Percentiles rank a stretch among this genome's conserved stretches.
phyloP scores from a whole-genome alignment of 92 coral and sea anemone species.

The Pocillopora meandrina region DNA sequence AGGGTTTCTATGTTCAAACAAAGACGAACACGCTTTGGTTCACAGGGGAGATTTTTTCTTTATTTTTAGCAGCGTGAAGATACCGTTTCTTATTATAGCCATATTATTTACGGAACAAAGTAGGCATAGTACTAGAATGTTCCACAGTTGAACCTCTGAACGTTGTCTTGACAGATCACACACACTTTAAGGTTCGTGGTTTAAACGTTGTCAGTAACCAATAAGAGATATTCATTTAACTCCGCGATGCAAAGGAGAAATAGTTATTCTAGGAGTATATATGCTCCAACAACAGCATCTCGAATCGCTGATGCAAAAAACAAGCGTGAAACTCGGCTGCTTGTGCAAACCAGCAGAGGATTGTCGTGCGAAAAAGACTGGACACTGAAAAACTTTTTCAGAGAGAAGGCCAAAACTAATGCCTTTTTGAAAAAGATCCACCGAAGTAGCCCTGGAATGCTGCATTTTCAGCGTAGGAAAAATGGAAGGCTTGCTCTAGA shows the following conservation, averaged over 20 bases:
- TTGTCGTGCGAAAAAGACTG: conserved; percentile 2
- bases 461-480: background rate
- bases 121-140: no score
- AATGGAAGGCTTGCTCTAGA: background rate
- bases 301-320: conserved; percentile 33
- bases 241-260: conserved; percentile 10
- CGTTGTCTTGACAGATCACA: background rate
- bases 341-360: conserved; percentile 2
- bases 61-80: no score
- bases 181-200: background rate
- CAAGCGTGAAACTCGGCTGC: conserved; percentile 42
- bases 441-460: background rate
- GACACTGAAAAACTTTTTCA: conserved; percentile 6
- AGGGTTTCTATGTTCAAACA: no score
- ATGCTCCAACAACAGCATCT: conserved; percentile 7
- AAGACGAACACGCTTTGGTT: no score
- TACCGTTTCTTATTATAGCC: no score
- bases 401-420: conserved; percentile 21
- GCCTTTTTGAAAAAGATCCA: conserved; percentile 2
- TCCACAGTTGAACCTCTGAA: background rate
- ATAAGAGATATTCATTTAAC: background rate
- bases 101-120: no score
- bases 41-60: no score
- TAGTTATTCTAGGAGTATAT: background rate
- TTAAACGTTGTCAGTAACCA: background rate